Conservation (phyloP, 2,888 invertebrate species). For the Pollenia labialis region DNA sequence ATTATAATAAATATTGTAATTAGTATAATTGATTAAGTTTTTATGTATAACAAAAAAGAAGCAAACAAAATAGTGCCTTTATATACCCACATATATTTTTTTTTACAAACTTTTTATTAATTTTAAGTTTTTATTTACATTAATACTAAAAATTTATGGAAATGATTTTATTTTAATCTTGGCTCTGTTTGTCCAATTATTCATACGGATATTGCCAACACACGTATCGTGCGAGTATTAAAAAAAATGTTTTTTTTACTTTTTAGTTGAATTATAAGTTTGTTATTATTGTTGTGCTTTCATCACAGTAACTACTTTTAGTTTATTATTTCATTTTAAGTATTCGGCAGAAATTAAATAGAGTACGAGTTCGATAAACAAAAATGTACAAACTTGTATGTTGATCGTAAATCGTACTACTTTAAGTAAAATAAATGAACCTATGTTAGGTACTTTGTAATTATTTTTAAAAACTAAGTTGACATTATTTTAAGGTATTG, state of each 20-base stretch:
- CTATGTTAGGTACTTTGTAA: conserved; percentile 62
- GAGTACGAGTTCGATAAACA: conserved; percentile 4
- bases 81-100: neutral
- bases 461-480: conserved; percentile 47
- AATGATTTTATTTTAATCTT: conserved; percentile 36
- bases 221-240: neutral
- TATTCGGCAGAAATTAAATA: conserved; percentile 25
- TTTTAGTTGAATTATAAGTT: conserved; percentile 43
- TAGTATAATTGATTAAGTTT: conserved; percentile 38
- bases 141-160: neutral
- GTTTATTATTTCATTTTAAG: conserved; percentile 65
- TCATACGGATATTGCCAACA: neutral
- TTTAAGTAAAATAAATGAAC: conserved; percentile 28
- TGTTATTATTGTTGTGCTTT: conserved; percentile 67
- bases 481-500: conserved; percentile 39
- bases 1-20: conserved; percentile 41
- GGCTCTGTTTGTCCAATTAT: conserved; percentile 25
- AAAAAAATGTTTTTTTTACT: conserved; percentile 7
- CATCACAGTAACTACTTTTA: conserved; percentile 61
- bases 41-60: conserved; percentile 22
- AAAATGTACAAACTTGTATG: conserved; percentile 8
- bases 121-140: conserved; percentile 7
- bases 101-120: neutral
- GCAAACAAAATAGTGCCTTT: conserved; percentile 52
- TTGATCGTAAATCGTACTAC: neutral